A percentile compares a stretch with the other conserved stretches of the same genome.
These are phyloP conservation scores for Cynopterus sphinx DNA, from an alignment of 2,797 vertebrate genomes.

Conservation along the genomic window DNA sequence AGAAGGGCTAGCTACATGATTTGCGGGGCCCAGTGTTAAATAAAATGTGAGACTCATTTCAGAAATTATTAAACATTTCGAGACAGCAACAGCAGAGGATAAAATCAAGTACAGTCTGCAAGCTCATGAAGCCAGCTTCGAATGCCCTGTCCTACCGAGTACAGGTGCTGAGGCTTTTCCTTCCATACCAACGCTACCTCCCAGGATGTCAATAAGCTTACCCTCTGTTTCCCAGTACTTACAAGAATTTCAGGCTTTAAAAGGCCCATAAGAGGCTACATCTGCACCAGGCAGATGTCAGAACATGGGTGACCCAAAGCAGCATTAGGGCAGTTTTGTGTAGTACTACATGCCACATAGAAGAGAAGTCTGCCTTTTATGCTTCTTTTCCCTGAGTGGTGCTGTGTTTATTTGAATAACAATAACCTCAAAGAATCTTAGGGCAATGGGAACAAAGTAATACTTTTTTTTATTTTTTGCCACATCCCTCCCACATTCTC, in stretches of 20 bases:
- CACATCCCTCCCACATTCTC: conserved; percentile 4
- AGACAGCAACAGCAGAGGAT: background rate
- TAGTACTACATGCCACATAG: background rate
- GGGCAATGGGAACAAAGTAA: conserved; percentile 35
- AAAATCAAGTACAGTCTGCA: background rate
- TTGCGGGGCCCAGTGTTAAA: background rate
- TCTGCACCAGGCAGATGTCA: background rate
- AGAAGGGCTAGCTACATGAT: background rate
- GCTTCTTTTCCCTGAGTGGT: background rate
- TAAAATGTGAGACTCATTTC: background rate
- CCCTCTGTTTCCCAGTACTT: background rate
- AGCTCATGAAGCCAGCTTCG: background rate
- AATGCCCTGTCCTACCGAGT: background rate
- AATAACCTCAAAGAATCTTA: background rate
- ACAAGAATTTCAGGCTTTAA: background rate
- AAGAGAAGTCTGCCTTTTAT: background rate
- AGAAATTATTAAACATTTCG: background rate
- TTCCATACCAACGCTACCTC: background rate
- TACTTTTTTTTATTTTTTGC: background rate
- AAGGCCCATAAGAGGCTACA: background rate
- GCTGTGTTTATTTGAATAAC: background rate
- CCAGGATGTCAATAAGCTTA: background rate
- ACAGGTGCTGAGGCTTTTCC: background rate
- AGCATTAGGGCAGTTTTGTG: background rate
- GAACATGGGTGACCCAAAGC: background rate